These are phyloP conservation scores for Parazoanthus darwini DNA, from an alignment of 92 coral and sea anemone genomes.

Conservation along the genomic window DNA sequence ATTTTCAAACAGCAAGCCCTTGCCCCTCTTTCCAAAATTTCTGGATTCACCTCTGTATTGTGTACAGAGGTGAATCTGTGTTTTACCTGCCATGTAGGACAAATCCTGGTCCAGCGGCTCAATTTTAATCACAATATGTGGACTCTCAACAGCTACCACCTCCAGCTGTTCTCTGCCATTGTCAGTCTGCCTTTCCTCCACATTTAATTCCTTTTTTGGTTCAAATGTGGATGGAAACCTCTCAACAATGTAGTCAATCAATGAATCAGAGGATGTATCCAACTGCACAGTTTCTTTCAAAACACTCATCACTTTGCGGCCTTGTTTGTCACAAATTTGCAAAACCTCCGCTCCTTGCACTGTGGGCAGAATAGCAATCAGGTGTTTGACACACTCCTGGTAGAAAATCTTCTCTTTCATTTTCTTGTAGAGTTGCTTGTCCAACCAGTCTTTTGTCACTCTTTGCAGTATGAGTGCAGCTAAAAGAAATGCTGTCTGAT, in stretches of 20 bases:
- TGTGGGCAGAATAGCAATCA: background rate
- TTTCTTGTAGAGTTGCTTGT: background rate
- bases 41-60: too few relatives aligned
- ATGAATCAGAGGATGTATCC: background rate
- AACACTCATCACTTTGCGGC: background rate
- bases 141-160: background rate
- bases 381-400: slow-evolving; percentile 5
- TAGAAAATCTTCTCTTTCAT: slow-evolving; percentile 24
- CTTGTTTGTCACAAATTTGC: slow-evolving; percentile 1
- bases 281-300: background rate
- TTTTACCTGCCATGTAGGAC: slow-evolving; percentile 8
- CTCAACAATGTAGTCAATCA: background rate
- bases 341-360: slow-evolving; percentile 9
- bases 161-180: background rate
- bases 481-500: slow-evolving; percentile 24
- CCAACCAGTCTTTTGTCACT: slow-evolving; percentile 10
- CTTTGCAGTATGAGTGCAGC: slow-evolving; percentile 14
- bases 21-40: too few relatives aligned
- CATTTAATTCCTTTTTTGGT: background rate
- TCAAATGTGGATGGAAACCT: background rate
- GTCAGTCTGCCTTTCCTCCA: background rate
- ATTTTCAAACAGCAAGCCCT: too few relatives aligned
- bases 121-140: background rate
- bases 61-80: too few relatives aligned
- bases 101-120: slow-evolving; percentile 4